Base-by-base conservation (phyloP, 2,113 vertebrate species). In the Gasterosteus nipponicus region DNA sequence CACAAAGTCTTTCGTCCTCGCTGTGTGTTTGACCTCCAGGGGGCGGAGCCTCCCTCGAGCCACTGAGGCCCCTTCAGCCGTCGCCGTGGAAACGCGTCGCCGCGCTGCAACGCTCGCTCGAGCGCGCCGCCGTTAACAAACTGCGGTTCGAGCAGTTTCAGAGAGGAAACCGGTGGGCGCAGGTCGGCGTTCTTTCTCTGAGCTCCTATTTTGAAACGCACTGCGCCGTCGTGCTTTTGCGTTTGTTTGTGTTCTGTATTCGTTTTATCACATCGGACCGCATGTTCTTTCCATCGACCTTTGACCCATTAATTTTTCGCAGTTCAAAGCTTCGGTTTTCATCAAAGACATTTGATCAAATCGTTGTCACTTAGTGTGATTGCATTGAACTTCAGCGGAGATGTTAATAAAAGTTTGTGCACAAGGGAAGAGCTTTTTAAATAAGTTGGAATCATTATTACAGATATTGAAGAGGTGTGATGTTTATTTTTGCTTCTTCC, bases 121-220 rank as follows among this genome's bases (percentile, higher is more conserved):
- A 44, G 62, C 29, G 62, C 29, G 61, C 62, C 38, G 19, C 59
- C 68, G 46, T 65, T 61, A 67, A 74, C 7, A 26, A 10, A 7
- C 53, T 65, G 67, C 51, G 65, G 56, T 82, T 44, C 65, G 53
- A 68, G 41, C 61, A 70, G 69, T 78, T 80, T 80, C 46, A 59
- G 2, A 81, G 42, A 81, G 64, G 72, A 78, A 84, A 49, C 49
- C 35, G 35, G 62, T 69, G 42, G 63, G 77, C 51, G 42, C 19
- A 67, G 58, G 49, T 29, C 4, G 61, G n/a, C 1, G 51, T 9
- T 19, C 33, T 33, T 3, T 5, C 33, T 33, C 33, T 33, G 33
- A 33, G 33, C 33, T 33, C 33, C 33, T 33, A 3, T 33, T 26
- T 26, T 26, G 1, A 26, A 26, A 26, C 22, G 22, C 51, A 53